Percentiles rank a stretch among this genome's conserved stretches.
phyloP scores from a whole-genome alignment of 1,140 invertebrate genomes.

The Laupala kohalensis region DNA sequence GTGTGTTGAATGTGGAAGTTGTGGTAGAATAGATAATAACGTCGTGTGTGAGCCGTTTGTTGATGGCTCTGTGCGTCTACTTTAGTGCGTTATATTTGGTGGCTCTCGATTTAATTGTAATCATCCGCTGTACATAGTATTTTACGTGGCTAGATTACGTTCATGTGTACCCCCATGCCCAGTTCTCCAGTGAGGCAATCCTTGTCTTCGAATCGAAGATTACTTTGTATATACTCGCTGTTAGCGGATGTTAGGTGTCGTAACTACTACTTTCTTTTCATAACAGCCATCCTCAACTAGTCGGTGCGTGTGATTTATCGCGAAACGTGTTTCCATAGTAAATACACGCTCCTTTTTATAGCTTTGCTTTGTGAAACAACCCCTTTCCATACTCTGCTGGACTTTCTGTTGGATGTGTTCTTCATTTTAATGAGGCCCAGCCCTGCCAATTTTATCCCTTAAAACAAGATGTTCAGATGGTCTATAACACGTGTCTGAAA shows the following conservation, averaged over 20 bases:
- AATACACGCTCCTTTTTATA: neutral
- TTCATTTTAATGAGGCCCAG: neutral
- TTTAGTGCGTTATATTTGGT: neutral
- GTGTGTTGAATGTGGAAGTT: neutral
- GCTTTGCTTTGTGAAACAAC: neutral
- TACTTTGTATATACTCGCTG: neutral
- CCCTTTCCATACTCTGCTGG: neutral
- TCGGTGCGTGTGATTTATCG: neutral
- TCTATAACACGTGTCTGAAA: neutral
- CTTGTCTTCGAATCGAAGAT: no score
- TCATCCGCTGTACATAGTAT: neutral
- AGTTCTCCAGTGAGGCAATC: neutral
- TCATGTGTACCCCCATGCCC: neutral
- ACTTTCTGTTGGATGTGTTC: neutral
- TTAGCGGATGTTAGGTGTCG: neutral
- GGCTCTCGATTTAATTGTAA: neutral
- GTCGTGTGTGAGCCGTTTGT: neutral
- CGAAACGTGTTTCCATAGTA: neutral
- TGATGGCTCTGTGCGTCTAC: neutral
- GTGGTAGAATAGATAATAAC: neutral
- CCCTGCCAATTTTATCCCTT: neutral
- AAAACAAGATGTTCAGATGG: neutral
- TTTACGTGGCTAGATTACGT: neutral
- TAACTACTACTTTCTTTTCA: neutral
- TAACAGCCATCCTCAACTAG: neutral